Evolutionary conservation across 2,113 vertebrate genomes (phyloP), one percentile per base, ranked within the genome.

Genomic region (Eubucco bourcierii): DNA sequence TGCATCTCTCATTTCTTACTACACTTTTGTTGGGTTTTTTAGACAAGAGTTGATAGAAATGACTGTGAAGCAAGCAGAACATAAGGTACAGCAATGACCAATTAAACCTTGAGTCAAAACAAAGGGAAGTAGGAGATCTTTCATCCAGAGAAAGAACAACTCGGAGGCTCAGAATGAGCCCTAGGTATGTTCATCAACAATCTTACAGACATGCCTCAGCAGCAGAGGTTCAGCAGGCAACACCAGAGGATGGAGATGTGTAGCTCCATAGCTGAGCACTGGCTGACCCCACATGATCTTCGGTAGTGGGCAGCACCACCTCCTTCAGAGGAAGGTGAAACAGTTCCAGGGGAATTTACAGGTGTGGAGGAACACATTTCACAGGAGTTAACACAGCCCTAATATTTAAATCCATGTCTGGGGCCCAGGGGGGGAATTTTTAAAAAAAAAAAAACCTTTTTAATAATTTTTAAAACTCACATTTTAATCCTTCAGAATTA

Each of bases 1-100:
- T 6, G 6, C 5, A 87, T 90, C 92, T 92, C 80, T 94, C 92
- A 80, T 76, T 89, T 88, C 66, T 84, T 88, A 46, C 46, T 78
- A 61, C 19, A 71, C 15, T 47, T 77, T 80, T 91, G 23, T 23
- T 52, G 23, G 23, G 23, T 59, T 33, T 56, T 12, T 17, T 24
- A 31, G 87, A 39, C 75, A 92, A 92, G 27, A 56, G 64, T 39
- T 71, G 19, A 6, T 11, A 60, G 68, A 95, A 95, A 70, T 27
- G 0, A 63, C 15, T 91, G 72, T 58, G 70, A 73, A 80, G 74
- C 13, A 15, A 80, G 39, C 82, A 93, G 94, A 96, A 77, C 9
- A 80, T 65, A 86, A 55, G 20, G 29, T 19, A 56, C 25, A 88
- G 79, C 75, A 92, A 78, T 16, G 82, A 60, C 46, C 47, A 63